phyloP scores from a whole-genome alignment of 2,888 invertebrate species.

The Trilocha varians region DNA sequence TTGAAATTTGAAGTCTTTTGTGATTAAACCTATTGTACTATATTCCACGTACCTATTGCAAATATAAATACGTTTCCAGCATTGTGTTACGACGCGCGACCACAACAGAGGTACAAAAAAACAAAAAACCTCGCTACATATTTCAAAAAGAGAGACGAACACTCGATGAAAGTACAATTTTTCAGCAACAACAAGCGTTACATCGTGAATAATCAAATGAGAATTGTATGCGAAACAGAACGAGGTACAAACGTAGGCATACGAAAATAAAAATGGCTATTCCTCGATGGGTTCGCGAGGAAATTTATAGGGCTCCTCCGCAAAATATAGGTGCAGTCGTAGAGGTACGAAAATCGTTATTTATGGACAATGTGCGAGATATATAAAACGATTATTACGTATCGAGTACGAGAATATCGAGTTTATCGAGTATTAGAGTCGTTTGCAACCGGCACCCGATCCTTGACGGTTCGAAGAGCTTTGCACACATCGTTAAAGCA shows the following conservation, averaged over 20 bases:
- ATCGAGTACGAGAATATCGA: conserved; percentile 8
- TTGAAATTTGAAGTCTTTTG: too few relatives aligned
- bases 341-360: conserved; percentile 38
- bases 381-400: conserved; percentile 42
- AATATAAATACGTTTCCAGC: neutral
- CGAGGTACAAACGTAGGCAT: conserved; percentile 20
- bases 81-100: neutral
- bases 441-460: conserved; percentile 19
- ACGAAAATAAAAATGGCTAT: conserved; percentile 51
- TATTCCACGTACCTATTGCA: neutral
- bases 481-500: conserved; percentile 21
- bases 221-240: conserved; percentile 26
- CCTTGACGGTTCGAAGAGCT: conserved; percentile 13
- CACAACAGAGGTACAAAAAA: conserved; percentile 4
- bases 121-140: conserved; percentile 21
- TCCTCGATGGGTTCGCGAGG: conserved; percentile 38
- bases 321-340: conserved; percentile 51
- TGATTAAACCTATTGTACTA: too few relatives aligned
- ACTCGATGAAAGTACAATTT: conserved; percentile 1
- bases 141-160: conserved; percentile 16
- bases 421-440: conserved; percentile 18
- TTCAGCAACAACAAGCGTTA: conserved; percentile 26
- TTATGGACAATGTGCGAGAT: conserved; percentile 43
- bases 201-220: conserved; percentile 33
- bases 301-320: conserved; percentile 53